Percentiles rank a stretch among this genome's conserved stretches.
phyloP scores from a whole-genome alignment of 2,888 invertebrate species.

The Adela reaumurella region DNA sequence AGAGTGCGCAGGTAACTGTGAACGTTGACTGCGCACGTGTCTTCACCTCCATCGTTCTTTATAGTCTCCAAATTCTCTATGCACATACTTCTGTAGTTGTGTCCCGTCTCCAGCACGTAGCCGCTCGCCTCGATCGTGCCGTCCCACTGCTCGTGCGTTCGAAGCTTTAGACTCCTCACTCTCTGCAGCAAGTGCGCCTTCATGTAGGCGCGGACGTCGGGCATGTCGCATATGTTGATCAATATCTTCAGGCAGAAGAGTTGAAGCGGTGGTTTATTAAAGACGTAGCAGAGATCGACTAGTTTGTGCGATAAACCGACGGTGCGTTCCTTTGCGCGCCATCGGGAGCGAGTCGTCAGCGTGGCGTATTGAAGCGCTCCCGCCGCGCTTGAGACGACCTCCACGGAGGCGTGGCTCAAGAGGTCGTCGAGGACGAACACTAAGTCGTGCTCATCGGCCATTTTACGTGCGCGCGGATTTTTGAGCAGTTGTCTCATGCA shows the following conservation, averaged over 20 bases:
- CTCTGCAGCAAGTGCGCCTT: slow-evolving; percentile 24
- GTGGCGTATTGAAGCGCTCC: slow-evolving; percentile 33
- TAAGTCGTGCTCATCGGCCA: slow-evolving; percentile 35
- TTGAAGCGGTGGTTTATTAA: slow-evolving; percentile 30
- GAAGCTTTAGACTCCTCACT: slow-evolving; percentile 21
- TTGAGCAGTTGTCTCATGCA: slow-evolving; percentile 37
- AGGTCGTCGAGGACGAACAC: slow-evolving; percentile 21
- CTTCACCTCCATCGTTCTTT: slow-evolving; percentile 25
- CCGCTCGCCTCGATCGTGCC: slow-evolving; percentile 29
- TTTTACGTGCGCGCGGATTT: slow-evolving; percentile 28
- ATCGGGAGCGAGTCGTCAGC: slow-evolving; percentile 33
- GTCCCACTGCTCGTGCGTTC: slow-evolving; percentile 34
- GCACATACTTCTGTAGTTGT: slow-evolving; percentile 37
- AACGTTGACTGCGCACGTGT: slow-evolving; percentile 26
- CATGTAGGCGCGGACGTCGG: slow-evolving; percentile 32
- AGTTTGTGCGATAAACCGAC: slow-evolving; percentile 24
- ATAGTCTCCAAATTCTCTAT: slow-evolving; percentile 32
- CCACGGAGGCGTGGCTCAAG: slow-evolving; percentile 17
- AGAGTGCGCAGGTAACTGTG: slow-evolving; percentile 29
- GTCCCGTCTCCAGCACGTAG: slow-evolving; percentile 29
- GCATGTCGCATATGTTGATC: slow-evolving; percentile 39
- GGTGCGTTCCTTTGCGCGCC: slow-evolving; percentile 34
- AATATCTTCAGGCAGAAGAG: slow-evolving; percentile 30
- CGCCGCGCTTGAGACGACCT: slow-evolving; percentile 27
- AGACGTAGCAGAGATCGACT: slow-evolving; percentile 20